A percentile compares a stretch with the other conserved stretches of the same genome.
phyloP scores from a whole-genome alignment of 2,797 vertebrate genomes.

The Fringilla coelebs region DNA sequence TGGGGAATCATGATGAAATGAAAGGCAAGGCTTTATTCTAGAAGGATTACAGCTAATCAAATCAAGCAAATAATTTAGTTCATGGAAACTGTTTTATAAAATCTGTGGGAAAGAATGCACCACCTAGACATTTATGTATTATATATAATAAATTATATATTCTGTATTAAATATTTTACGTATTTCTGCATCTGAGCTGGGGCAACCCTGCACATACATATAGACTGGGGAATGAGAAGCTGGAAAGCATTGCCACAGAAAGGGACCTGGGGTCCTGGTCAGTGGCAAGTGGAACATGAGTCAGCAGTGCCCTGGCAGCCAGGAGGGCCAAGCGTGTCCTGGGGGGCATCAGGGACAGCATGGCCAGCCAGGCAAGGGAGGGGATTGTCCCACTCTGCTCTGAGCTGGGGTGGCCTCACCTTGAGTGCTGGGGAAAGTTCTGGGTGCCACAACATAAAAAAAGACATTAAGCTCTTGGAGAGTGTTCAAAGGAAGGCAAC shows the following conservation, averaged over 20 bases:
- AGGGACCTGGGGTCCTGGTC: fast-evolving
- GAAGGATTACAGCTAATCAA: not conserved
- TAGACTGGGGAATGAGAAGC: not conserved
- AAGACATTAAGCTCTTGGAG: fast-evolving
- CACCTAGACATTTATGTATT: not conserved
- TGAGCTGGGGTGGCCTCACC: fast-evolving
- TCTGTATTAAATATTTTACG: not conserved
- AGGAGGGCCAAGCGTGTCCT: fast-evolving
- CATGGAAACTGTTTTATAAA: not conserved
- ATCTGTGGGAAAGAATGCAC: not conserved
- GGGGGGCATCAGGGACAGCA: not conserved
- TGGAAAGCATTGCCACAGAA: not conserved
- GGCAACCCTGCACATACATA: not conserved
- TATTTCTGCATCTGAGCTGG: not conserved
- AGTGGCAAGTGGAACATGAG: fast-evolving
- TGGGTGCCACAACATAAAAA: not conserved
- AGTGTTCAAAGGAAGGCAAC: not conserved
- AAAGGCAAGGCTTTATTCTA: not conserved
- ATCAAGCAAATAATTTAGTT: not conserved
- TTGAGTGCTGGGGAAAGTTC: fast-evolving
- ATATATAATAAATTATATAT: no score
- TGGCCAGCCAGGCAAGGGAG: fast-evolving
- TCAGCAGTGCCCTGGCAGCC: not conserved
- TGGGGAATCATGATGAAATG: not conserved
- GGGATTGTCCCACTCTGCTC: not conserved